phyloP scores from a whole-genome alignment of 1,140 invertebrate species.

The Notospermus geniculatus region DNA sequence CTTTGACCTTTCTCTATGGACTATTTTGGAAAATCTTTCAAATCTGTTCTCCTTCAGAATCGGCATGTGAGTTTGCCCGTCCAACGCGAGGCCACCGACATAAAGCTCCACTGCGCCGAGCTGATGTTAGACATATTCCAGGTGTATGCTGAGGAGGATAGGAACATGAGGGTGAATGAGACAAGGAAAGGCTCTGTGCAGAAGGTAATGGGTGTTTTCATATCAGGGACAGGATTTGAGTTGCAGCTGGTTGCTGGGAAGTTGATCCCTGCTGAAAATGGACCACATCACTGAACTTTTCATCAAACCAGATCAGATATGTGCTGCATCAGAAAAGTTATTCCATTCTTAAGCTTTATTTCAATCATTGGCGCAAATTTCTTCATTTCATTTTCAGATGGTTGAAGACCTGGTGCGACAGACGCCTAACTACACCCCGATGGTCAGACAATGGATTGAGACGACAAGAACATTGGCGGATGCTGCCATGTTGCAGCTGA shows the following conservation, averaged over 20 bases:
- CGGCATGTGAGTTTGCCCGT: slow-evolving; percentile 36
- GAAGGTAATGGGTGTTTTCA: slow-evolving; percentile 26
- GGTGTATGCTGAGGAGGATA: slow-evolving; percentile 34
- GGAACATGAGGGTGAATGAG: slow-evolving; percentile 34
- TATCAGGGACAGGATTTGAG: too few species aligned
- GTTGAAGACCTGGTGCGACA: slow-evolving; percentile 45
- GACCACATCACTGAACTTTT: too few species aligned
- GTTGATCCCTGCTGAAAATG: too few species aligned
- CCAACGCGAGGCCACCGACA: slow-evolving; percentile 43
- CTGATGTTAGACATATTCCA: slow-evolving; percentile 45
- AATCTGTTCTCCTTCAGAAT: slow-evolving; percentile 16
- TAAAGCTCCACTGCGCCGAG: slow-evolving; percentile 34
- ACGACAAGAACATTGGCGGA: slow-evolving; percentile 35
- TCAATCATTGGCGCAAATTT: background rate
- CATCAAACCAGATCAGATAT: background rate
- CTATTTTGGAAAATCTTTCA: too few species aligned
- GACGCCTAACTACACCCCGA: slow-evolving; percentile 36
- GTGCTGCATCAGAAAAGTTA: background rate
- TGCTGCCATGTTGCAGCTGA: slow-evolving; percentile 31
- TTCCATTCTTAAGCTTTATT: too few species aligned
- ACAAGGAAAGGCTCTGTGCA: slow-evolving; percentile 38
- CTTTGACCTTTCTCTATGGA: too few species aligned
- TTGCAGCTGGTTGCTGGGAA: too few species aligned
- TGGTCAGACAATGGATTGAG: slow-evolving; percentile 42
- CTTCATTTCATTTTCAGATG: slow-evolving; percentile 27